These are phyloP conservation scores for Sebastes trivittatus DNA, from an alignment of 2,797 vertebrate genomes.

Conservation along the genomic window DNA sequence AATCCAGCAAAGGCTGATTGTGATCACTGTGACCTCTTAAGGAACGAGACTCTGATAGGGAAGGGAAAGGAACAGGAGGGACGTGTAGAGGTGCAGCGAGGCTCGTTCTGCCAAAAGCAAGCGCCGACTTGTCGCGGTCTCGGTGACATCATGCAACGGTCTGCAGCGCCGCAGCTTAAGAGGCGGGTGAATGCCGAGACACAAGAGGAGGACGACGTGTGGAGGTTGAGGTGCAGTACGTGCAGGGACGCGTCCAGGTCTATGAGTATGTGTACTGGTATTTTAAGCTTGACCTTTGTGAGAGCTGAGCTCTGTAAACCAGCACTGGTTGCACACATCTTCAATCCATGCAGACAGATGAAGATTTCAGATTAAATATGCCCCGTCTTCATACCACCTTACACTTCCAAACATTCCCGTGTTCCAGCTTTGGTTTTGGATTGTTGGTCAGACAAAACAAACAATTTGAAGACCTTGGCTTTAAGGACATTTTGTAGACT, in stretches of 20 bases:
- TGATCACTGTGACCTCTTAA: conserved; percentile 9
- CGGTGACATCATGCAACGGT: conserved; percentile 32
- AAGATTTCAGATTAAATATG: not conserved
- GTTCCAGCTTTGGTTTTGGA: not conserved
- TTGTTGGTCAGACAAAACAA: not conserved
- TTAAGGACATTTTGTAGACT: not conserved
- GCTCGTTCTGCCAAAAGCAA: conserved; percentile 31
- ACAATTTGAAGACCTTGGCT: not conserved
- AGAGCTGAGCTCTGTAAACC: not conserved
- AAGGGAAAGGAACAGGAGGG: not conserved
- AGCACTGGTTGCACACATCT: not conserved
- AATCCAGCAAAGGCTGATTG: conserved; percentile 1
- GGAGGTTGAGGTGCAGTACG: conserved; percentile 12
- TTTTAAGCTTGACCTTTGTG: not conserved
- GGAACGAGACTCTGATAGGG: not conserved
- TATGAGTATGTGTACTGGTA: not conserved
- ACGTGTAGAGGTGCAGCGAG: conserved; percentile 35
- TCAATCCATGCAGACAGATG: not conserved
- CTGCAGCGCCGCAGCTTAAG: conserved; percentile 9
- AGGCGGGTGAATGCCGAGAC: conserved; percentile 6
- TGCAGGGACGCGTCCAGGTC: conserved; percentile 10
- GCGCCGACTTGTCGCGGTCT: conserved; percentile 32
- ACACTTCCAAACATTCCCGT: not conserved
- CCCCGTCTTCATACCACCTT: not conserved
- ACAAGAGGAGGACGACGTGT: not conserved